A percentile compares a stretch with the other conserved stretches of the same genome.
Evolutionary conservation across 1,140 invertebrate species (phyloP).

Genomic region (Pentalonia nigronervosa): DNA sequence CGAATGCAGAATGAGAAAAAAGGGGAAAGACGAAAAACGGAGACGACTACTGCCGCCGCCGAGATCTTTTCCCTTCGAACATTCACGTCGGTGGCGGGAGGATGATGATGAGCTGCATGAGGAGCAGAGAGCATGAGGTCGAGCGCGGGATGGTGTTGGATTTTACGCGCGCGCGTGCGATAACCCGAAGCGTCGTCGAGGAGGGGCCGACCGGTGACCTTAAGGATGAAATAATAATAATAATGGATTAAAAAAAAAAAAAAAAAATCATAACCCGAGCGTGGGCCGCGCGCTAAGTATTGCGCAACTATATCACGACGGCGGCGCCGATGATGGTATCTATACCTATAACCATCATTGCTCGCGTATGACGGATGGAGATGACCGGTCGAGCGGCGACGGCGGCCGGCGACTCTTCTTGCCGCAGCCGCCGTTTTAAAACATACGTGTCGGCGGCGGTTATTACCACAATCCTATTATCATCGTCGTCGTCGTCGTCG

Average conservation of each 20-base stretch:
- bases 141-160: constrained; percentile 25
- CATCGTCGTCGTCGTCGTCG: neutral
- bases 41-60: neutral
- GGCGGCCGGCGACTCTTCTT: neutral
- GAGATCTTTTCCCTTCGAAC: constrained; percentile 34
- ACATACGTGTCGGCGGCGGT: neutral
- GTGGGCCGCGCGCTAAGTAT: constrained; percentile 45
- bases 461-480: neutral
- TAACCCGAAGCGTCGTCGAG: neutral
- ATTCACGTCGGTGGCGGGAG: neutral
- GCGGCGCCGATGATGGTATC: neutral
- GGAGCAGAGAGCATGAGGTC: neutral
- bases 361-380: constrained; percentile 49
- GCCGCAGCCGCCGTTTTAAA: neutral
- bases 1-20: neutral
- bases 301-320: constrained; percentile 29
- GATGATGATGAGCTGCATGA: neutral
- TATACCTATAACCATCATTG: neutral
- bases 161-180: constrained; percentile 40
- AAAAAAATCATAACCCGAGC: constrained; percentile 48
- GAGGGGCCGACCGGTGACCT: constrained; percentile 26
- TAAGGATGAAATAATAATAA: constrained; percentile 34
- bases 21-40: constrained; percentile 29
- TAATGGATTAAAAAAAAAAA: neutral
- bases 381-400: constrained; percentile 29